A percentile compares a stretch with the other conserved stretches of the same genome.
These are phyloP conservation scores for Nesospiza acunhae DNA, from an alignment of 2,113 vertebrate species.

Conservation along the genomic window DNA sequence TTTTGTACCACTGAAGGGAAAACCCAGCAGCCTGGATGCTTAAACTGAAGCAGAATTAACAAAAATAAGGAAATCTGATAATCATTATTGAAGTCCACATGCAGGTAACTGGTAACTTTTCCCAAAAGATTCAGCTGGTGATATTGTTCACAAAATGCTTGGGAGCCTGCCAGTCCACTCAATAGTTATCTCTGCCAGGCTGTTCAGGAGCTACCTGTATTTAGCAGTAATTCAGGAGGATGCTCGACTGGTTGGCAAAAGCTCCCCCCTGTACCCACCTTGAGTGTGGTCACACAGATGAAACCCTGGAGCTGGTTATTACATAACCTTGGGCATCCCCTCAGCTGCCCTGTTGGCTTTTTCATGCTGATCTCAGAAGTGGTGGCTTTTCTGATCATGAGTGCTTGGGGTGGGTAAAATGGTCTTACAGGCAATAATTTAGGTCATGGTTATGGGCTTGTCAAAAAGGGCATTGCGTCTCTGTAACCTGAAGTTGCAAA, in stretches of 20 bases:
- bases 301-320: neutral
- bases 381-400: neutral
- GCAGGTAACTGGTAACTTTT: neutral
- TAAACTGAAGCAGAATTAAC: neutral
- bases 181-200: neutral
- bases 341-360: neutral
- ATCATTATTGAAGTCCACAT: neutral
- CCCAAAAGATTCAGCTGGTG: neutral
- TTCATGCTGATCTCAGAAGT: neutral
- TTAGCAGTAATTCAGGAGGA: neutral
- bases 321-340: neutral
- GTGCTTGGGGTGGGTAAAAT: no score
- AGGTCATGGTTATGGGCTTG: neutral
- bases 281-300: neutral
- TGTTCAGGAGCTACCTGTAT: neutral
- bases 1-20: neutral
- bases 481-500: fast-evolving
- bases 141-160: neutral
- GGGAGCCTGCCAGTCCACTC: neutral
- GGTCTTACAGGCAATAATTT: neutral
- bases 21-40: neutral
- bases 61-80: neutral
- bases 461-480: fast-evolving
- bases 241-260: neutral
- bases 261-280: neutral